Base-by-base conservation (phyloP, 2,797 vertebrate genomes). In the Leptoclinus maculatus region DNA sequence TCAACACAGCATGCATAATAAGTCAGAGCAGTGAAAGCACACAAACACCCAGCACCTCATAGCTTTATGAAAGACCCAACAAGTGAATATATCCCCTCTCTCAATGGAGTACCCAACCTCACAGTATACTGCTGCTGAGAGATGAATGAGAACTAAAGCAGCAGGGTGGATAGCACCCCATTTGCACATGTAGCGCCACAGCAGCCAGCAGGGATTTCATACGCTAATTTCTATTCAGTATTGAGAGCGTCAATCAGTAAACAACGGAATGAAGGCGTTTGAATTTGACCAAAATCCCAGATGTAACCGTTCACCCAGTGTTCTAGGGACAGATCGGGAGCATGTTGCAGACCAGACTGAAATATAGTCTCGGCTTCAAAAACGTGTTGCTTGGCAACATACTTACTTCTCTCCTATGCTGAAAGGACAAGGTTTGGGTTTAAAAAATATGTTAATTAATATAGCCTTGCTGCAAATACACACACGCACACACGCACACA, bases 131-230 rank as follows among this genome's bases (percentile, higher is more conserved):
- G 60, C 71, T 66, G 34, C 79, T 10, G 32, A 77, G 74, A 71
- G 84, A 73, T 83, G 87, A 84, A 89, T 87, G 82, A 89, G 74
- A 79, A 76, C 79, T 78, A 69, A 84, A 86, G 74, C 92, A 90
- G 89, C 87, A 76, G 91, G 91, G 82, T 71, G 87, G 78, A 53
- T 3, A 7, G 47, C 71, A 76, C 60, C 56, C n/a, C 69, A 92
- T 94, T 92, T 93, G 79, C 92, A 94, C 89, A 93, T 91, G 91
- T 67, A 90, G 84, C 76, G 29, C 71, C 79, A 51, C 54, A 67
- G 85, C 69, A 74, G 69, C 51, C 58, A 51, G 57, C 75, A 56
- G 72, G 71, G 78, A 78, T 79, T 91, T 93, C 81, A 88, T 80
- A 91, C 66, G 85, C 81, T 91, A 89, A 91, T 93, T 84, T 78